Evolutionary conservation across 2,888 invertebrate species (phyloP).

Genomic region (Cheilosia variabilis): DNA sequence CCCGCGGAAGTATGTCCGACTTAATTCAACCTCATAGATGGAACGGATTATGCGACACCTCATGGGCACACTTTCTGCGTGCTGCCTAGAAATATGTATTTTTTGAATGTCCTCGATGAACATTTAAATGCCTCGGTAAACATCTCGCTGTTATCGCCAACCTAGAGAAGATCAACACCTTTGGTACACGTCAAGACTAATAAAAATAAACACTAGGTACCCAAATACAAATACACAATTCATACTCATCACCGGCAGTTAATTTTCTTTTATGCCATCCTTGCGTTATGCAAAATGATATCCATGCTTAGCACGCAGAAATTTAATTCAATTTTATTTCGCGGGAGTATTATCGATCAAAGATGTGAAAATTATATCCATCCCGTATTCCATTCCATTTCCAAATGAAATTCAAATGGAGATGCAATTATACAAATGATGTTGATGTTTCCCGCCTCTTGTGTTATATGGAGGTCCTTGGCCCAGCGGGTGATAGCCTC

Average conservation of each 20-base stretch:
- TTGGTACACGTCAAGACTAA: background rate
- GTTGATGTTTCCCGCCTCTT: slow-evolving; percentile 21
- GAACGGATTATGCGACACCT: too few relatives aligned
- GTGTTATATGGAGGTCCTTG: background rate
- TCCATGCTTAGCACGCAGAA: background rate
- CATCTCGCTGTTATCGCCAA: too few relatives aligned
- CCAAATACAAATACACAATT: slow-evolving; percentile 22
- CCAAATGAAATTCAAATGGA: slow-evolving; percentile 48
- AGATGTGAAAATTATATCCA: slow-evolving; percentile 24
- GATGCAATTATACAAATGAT: slow-evolving; percentile 64
- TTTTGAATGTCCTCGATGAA: too few relatives aligned
- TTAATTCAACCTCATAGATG: too few relatives aligned
- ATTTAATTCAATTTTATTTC: slow-evolving; percentile 28
- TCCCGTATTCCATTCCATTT: background rate
- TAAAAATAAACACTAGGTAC: background rate
- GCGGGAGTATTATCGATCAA: slow-evolving; percentile 34
- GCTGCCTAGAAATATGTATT: too few relatives aligned
- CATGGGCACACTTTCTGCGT: too few relatives aligned
- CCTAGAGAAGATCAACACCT: too few relatives aligned
- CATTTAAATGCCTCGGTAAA: too few relatives aligned
- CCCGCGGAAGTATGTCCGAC: too few relatives aligned
- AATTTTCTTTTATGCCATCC: background rate
- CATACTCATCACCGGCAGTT: slow-evolving; percentile 1
- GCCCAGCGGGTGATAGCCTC: slow-evolving; percentile 20
- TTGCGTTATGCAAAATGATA: slow-evolving; percentile 20